Conservation (phyloP, 2,113 vertebrate species). For the Leptosomus discolor region DNA sequence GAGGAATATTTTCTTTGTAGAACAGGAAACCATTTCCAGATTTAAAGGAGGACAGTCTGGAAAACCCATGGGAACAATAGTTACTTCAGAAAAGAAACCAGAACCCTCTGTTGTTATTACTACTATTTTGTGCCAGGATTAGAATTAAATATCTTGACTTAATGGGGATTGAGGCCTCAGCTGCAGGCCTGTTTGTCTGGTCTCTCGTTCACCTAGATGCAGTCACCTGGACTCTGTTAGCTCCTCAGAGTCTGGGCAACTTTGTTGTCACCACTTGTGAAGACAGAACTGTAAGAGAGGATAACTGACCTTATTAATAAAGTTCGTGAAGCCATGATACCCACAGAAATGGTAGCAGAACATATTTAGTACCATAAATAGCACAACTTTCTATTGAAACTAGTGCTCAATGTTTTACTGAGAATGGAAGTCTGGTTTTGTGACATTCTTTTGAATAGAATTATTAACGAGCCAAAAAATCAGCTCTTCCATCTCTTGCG, state of each 20-base stretch:
- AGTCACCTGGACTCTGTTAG: not conserved
- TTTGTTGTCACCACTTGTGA: not conserved
- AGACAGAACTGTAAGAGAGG: not conserved
- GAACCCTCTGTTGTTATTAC: slow-evolving; percentile 7
- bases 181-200: not conserved
- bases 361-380: not conserved
- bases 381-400: not conserved
- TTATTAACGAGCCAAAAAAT: not conserved
- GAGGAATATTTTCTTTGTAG: slow-evolving; percentile 56
- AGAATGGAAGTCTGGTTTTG: not conserved
- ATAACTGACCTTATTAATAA: not conserved
- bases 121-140: slow-evolving; percentile 7
- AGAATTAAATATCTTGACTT: slow-evolving; percentile 12
- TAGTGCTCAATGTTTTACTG: not conserved
- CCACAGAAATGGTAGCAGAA: not conserved
- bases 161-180: not conserved
- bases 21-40: slow-evolving; percentile 60
- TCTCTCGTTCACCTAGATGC: not conserved
- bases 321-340: not conserved
- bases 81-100: slow-evolving; percentile 48
- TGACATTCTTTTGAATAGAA: not conserved
- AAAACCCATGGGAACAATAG: slow-evolving; percentile 59
- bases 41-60: slow-evolving; percentile 54
- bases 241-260: not conserved
- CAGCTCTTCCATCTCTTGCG: not conserved